phyloP scores from a whole-genome alignment of 2,888 invertebrate species.

The Pammene aurita region DNA sequence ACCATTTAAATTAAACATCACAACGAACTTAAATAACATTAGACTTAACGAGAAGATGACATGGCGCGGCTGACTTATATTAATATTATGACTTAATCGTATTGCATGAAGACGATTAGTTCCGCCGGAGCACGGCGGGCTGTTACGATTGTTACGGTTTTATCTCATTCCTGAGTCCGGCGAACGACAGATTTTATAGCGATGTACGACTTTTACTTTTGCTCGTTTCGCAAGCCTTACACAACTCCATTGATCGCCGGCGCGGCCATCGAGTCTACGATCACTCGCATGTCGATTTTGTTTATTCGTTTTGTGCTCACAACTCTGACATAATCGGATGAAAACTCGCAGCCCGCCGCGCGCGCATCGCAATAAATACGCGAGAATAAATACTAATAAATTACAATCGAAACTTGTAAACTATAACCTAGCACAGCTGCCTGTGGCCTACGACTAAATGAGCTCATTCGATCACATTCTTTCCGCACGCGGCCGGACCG shows the following conservation, averaged over 20 bases:
- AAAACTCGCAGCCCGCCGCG: conserved; percentile 70
- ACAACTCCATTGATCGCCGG: conserved; percentile 44
- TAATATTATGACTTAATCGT: conserved; percentile 65
- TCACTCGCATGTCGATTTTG: conserved; percentile 78
- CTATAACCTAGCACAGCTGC: conserved; percentile 64
- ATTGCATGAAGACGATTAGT: conserved; percentile 58
- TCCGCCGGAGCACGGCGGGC: conserved; percentile 49
- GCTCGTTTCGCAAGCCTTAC: conserved; percentile 44
- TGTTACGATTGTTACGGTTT: conserved; percentile 35
- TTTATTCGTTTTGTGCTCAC: conserved; percentile 75
- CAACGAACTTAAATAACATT: conserved; percentile 51
- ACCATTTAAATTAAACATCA: conserved; percentile 52
- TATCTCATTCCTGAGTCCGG: conserved; percentile 36
- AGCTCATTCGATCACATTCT: conserved; percentile 71
- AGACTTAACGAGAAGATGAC: conserved; percentile 67
- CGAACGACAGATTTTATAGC: conserved; percentile 36
- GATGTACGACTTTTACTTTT: conserved; percentile 44
- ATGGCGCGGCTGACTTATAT: conserved; percentile 80
- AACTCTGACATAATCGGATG: conserved; percentile 77
- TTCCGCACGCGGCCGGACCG: conserved; percentile 41
- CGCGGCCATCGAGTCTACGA: conserved; percentile 65
- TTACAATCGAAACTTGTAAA: conserved; percentile 53
- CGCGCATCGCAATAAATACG: conserved; percentile 68
- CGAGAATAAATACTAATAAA: conserved; percentile 68
- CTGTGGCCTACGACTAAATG: conserved; percentile 61